Conservation (phyloP, 37 sponge, comb jelly and placozoan genomes). For the Haliclona indistincta region DNA sequence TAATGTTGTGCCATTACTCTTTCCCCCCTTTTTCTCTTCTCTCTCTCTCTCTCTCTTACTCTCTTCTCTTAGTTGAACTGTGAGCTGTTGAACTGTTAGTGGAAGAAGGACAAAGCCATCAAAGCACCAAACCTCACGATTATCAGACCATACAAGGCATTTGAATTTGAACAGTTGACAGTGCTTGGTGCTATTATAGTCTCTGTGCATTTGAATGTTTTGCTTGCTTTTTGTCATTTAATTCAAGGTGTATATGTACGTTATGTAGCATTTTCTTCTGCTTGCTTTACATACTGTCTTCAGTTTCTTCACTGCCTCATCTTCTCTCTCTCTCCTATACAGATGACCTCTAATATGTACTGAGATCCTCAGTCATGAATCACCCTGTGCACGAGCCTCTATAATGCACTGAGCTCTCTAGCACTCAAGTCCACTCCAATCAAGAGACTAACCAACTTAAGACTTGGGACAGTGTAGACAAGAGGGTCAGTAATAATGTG, state of each 20-base stretch:
- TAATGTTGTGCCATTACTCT: background rate
- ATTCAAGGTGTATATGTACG: too few relatives aligned
- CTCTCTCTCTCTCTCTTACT: background rate
- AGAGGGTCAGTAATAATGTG: conserved; percentile 38
- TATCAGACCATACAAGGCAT: conserved; percentile 61
- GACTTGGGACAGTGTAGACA: conserved; percentile 69
- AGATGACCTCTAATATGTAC: conserved; percentile 76
- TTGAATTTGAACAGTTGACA: too few relatives aligned
- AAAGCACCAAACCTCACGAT: conserved; percentile 72
- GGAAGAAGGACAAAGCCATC: conserved; percentile 70
- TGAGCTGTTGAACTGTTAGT: conserved; percentile 66
- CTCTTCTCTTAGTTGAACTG: too few relatives aligned
- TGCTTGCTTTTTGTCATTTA: background rate
- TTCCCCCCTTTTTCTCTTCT: background rate
- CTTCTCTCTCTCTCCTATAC: background rate
- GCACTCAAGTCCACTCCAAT: conserved; percentile 59
- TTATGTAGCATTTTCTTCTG: too few relatives aligned
- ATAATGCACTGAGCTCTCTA: conserved; percentile 65
- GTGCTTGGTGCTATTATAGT: background rate
- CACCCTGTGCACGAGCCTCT: conserved; percentile 27
- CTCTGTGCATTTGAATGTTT: background rate
- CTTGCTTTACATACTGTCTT: too few relatives aligned
- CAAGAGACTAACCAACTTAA: conserved; percentile 40
- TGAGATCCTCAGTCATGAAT: conserved; percentile 55
- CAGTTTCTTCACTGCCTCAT: background rate